Percentiles rank a stretch among this genome's conserved stretches.
phyloP scores from a whole-genome alignment of 2,888 invertebrate genomes.

The Punctoribates punctum region DNA sequence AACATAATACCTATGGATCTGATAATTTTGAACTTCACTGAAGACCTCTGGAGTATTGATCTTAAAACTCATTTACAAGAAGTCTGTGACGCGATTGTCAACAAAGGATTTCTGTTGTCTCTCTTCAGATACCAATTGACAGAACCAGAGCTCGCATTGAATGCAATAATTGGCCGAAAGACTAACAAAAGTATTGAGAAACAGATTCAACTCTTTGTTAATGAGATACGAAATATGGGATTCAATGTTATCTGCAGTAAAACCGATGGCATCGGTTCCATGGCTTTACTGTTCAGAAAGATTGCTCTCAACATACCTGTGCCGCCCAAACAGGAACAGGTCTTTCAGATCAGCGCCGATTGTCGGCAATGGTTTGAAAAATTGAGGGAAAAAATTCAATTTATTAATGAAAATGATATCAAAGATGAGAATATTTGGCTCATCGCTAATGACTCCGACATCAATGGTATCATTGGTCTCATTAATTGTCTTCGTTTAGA shows the following conservation, averaged over 20 bases:
- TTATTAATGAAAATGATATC: too few species aligned
- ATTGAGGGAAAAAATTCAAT: constrained; percentile 59
- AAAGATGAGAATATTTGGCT: too few species aligned
- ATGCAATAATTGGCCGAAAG: neutral
- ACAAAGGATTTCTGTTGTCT: constrained; percentile 66
- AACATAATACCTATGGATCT: constrained; percentile 50
- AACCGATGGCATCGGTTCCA: constrained; percentile 60
- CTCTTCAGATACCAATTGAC: constrained; percentile 44
- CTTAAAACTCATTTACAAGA: constrained; percentile 47
- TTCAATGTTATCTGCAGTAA: constrained; percentile 56
- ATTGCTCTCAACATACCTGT: constrained; percentile 42
- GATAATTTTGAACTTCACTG: constrained; percentile 47
- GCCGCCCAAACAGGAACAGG: constrained; percentile 27
- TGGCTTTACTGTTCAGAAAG: constrained; percentile 63
- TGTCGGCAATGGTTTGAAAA: constrained; percentile 67
- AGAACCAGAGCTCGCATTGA: neutral
- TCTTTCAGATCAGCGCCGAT: constrained; percentile 42
- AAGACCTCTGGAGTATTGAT: constrained; percentile 22
- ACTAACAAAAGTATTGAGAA: neutral
- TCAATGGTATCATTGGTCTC: constrained; percentile 78
- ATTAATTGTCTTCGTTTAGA: constrained; percentile 84
- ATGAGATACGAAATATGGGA: constrained; percentile 2
- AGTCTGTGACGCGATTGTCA: constrained; percentile 60
- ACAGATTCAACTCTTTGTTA: neutral
- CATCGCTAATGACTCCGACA: constrained; percentile 60